These are phyloP conservation scores for Chunga burmeisteri DNA, from an alignment of 2,113 vertebrate genomes.

Conservation along the genomic window DNA sequence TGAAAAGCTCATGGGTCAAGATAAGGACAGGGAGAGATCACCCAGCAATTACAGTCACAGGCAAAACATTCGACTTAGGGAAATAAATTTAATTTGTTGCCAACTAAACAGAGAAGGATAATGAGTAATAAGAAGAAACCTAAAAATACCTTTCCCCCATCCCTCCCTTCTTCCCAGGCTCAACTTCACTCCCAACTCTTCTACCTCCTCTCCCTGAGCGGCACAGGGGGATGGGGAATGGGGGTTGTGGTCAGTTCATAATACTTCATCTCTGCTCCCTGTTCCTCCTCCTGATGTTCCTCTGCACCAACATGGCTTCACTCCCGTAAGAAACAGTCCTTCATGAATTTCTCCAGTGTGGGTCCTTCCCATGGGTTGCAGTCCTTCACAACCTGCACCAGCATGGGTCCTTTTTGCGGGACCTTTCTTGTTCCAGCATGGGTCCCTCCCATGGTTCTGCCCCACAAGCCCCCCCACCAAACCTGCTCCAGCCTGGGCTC, in stretches of 20 bases:
- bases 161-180: background rate
- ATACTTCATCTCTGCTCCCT: background rate
- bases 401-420: fast-evolving
- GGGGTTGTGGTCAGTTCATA: background rate
- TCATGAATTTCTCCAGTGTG: fast-evolving
- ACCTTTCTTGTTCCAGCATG: background rate
- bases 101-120: background rate
- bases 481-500: background rate
- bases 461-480: background rate
- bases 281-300: background rate
- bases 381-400: background rate
- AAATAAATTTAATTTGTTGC: background rate
- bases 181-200: background rate
- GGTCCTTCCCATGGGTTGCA: background rate
- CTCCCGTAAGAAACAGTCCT: background rate
- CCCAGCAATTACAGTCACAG: background rate
- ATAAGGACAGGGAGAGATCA: background rate
- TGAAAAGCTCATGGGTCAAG: background rate
- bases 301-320: fast-evolving
- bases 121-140: background rate
- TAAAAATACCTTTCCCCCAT: background rate
- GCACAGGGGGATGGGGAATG: background rate
- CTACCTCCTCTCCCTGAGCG: fast-evolving
- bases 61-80: background rate
- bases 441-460: background rate